Conservation (phyloP, 2,888 invertebrate genomes). For the Oscheius sp. region DNA sequence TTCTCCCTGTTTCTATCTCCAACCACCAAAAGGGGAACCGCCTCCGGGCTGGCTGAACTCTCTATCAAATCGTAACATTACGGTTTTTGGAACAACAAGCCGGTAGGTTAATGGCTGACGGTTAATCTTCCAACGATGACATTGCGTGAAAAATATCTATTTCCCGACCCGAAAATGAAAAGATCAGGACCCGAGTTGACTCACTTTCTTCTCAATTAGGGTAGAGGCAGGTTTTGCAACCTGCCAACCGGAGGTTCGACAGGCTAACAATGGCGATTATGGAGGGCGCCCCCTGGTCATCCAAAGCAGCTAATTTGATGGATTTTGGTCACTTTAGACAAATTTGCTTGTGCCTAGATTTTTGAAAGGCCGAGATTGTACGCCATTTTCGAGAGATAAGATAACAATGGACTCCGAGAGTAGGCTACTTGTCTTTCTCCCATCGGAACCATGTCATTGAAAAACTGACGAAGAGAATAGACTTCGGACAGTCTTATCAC, state of each 20-base stretch:
- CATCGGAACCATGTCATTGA: no score
- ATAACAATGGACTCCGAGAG: no score
- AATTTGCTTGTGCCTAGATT: no score
- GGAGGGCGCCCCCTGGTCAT: no score
- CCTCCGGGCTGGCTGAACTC: conserved; percentile 3
- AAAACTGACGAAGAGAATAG: no score
- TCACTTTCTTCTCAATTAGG: background rate
- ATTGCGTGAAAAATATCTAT: background rate
- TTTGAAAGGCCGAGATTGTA: no score
- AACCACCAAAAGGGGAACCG: conserved; percentile 1
- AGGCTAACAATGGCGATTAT: background rate
- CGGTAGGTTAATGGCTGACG: conserved; percentile 18
- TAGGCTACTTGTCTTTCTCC: no score
- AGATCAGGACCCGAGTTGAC: background rate
- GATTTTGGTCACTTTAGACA: no score
- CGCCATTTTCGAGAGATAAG: no score
- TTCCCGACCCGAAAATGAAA: background rate
- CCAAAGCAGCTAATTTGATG: no score
- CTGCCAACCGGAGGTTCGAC: background rate
- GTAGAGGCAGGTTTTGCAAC: background rate
- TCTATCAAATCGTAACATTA: conserved; percentile 16
- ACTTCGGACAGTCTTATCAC: no score
- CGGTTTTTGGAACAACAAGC: conserved; percentile 12
- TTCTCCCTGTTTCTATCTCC: background rate
- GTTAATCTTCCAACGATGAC: conserved; percentile 15